phyloP scores from a whole-genome alignment of 1,140 invertebrate species.

The Whitmania pigra region DNA sequence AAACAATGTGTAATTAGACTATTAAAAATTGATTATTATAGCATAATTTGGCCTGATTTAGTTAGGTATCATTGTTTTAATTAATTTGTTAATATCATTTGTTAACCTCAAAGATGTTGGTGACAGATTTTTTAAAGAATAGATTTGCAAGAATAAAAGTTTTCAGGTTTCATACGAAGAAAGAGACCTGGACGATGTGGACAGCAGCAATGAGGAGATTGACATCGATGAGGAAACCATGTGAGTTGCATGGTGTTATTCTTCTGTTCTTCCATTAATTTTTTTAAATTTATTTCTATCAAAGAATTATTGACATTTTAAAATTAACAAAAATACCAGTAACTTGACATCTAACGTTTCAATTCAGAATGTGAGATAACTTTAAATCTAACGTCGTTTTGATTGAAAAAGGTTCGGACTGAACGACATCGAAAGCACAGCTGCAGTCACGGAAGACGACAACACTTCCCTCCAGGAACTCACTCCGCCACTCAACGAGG shows the following conservation, averaged over 20 bases:
- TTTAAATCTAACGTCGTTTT: neutral
- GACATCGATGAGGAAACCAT: constrained; percentile 71
- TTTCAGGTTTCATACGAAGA: constrained; percentile 30
- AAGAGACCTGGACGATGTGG: constrained; percentile 34
- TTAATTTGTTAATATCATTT: neutral
- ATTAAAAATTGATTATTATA: neutral
- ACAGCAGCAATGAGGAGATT: constrained; percentile 59
- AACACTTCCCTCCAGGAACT: neutral
- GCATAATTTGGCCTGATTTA: neutral
- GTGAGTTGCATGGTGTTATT: constrained; percentile 48
- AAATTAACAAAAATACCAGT: neutral
- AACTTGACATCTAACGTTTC: neutral
- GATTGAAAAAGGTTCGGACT: neutral
- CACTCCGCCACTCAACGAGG: no score
- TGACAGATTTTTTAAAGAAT: constrained; percentile 33
- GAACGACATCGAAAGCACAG: neutral
- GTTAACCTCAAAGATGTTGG: constrained; percentile 2
- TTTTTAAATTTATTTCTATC: neutral
- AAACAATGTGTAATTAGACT: neutral
- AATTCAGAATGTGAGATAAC: no score
- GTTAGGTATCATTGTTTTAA: neutral
- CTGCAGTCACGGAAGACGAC: neutral
- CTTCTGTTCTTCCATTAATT: neutral
- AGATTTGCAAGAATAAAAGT: constrained; percentile 45
- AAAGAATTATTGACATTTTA: neutral